phyloP scores from a whole-genome alignment of 2,797 vertebrate species.

The Chaenodraco wilsoni region DNA sequence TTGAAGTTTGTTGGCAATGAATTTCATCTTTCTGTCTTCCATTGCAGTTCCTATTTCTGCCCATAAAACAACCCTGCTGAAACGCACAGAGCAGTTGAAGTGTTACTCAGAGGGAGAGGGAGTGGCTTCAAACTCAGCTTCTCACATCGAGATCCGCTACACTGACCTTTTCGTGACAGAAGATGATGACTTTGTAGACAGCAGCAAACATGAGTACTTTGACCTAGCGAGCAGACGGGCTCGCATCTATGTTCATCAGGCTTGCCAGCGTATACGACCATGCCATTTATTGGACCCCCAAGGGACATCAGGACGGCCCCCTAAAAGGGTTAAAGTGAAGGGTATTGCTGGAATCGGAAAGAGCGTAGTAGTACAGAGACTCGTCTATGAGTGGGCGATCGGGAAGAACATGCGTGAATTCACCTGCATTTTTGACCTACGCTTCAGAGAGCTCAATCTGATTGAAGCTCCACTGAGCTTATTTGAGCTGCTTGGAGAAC shows the following conservation, averaged over 20 bases:
- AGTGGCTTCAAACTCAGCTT: constrained; percentile 60
- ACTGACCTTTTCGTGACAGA: constrained; percentile 81
- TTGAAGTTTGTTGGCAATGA: not conserved
- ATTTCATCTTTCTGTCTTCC: not conserved
- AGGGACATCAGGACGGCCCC: constrained; percentile 27
- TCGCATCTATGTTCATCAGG: constrained; percentile 78
- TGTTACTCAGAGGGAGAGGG: constrained; percentile 68
- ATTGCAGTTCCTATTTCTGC: constrained; percentile 69
- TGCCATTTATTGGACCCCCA: constrained; percentile 58
- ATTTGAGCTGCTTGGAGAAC: constrained; percentile 65
- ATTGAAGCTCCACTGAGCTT: constrained; percentile 64
- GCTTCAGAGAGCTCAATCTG: constrained; percentile 78
- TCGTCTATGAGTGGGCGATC: constrained; percentile 80
- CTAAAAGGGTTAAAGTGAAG: constrained; percentile 77
- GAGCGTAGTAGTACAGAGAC: constrained; percentile 73
- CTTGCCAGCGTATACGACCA: constrained; percentile 67
- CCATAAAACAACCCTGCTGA: constrained; percentile 75
- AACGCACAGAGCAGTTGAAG: constrained; percentile 69
- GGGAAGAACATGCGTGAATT: constrained; percentile 75
- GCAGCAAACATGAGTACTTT: constrained; percentile 77
- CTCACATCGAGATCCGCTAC: constrained; percentile 80
- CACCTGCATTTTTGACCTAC: constrained; percentile 74
- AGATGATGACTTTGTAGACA: constrained; percentile 51
- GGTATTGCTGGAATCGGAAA: constrained; percentile 83
- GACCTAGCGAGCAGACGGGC: constrained; percentile 73